These are phyloP conservation scores for Tachysurus fulvidraco DNA, from an alignment of 2,113 vertebrate species.

Conservation along the genomic window DNA sequence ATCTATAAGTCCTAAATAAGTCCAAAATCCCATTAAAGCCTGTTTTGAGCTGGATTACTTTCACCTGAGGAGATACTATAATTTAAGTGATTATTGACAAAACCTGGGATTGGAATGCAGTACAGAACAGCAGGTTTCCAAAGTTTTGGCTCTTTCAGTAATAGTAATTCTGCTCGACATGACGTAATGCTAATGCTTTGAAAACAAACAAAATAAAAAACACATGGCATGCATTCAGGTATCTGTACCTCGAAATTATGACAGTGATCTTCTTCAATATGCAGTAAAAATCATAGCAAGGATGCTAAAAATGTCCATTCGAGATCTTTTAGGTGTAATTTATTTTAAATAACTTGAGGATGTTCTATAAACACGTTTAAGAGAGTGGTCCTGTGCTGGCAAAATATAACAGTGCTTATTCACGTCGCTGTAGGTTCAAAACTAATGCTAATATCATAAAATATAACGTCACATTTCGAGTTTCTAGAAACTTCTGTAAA, in stretches of 20 bases:
- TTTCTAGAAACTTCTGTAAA: neutral
- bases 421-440: too few relatives aligned
- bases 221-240: neutral
- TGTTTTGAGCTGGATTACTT: slow-evolving; percentile 8
- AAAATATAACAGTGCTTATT: neutral
- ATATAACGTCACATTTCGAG: neutral
- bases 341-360: neutral
- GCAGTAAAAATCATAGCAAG: neutral
- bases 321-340: neutral
- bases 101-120: neutral
- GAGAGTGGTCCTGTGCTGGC: neutral
- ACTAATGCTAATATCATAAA: neutral
- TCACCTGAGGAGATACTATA: neutral
- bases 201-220: neutral
- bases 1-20: slow-evolving; percentile 1
- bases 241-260: neutral
- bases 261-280: too few relatives aligned
- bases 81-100: slow-evolving; percentile 5
- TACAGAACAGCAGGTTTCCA: neutral
- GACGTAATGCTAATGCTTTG: neutral
- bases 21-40: neutral
- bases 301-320: neutral
- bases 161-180: neutral
- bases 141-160: neutral
- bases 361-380: neutral